Percentiles rank a stretch among this genome's conserved stretches.
phyloP scores from a whole-genome alignment of 2,888 invertebrate genomes.

The Apantesis nais region DNA sequence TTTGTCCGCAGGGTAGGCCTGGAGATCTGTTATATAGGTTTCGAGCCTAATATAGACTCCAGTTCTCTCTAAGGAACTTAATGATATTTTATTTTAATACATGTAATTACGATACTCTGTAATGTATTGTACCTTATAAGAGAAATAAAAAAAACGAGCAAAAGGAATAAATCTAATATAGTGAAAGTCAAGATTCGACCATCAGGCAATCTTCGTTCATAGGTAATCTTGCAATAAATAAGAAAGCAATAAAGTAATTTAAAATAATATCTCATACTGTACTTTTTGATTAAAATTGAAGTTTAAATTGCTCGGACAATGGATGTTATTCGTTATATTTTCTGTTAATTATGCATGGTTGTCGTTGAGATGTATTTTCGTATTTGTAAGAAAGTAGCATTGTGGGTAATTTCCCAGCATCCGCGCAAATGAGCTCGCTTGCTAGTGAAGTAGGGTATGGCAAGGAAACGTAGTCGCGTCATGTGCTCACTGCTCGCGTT shows the following conservation, averaged over 20 bases:
- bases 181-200: too few species aligned
- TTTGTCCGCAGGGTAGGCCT: too few species aligned
- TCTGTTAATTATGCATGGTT: conserved; percentile 30
- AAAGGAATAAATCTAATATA: too few species aligned
- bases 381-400: conserved; percentile 52
- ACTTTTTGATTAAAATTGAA: background rate
- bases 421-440: conserved; percentile 51
- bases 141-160: too few species aligned
- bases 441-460: conserved; percentile 27
- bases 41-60: too few species aligned
- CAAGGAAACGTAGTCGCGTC: conserved; percentile 41
- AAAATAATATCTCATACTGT: background rate
- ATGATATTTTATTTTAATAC: too few species aligned
- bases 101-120: too few species aligned
- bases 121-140: too few species aligned
- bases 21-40: too few species aligned
- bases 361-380: conserved; percentile 42
- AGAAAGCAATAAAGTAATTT: background rate
- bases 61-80: too few species aligned
- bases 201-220: background rate
- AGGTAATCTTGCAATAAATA: background rate
- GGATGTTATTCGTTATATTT: background rate
- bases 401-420: conserved; percentile 53
- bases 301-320: background rate
- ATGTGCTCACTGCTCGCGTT: conserved; percentile 28